These are phyloP conservation scores for Odontesthes bonariensis DNA, from an alignment of 2,113 vertebrate species.

Conservation along the genomic window DNA sequence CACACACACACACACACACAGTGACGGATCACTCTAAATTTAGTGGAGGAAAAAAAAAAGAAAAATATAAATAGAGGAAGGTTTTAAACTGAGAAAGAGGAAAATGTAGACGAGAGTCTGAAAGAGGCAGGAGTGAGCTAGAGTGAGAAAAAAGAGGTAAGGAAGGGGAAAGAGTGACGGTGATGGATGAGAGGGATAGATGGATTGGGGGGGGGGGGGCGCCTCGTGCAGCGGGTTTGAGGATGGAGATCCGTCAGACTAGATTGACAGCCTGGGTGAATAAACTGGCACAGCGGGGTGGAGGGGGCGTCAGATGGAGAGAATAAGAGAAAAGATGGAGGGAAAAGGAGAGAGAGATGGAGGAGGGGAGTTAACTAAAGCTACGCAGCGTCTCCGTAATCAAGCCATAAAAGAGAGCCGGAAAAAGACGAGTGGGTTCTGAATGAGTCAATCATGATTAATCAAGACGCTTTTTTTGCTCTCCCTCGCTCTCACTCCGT, in stretches of 20 bases:
- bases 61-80: conserved; percentile 57
- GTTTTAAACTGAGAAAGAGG: conserved; percentile 34
- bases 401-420: conserved; percentile 71
- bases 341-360: conserved; percentile 29
- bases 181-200: conserved; percentile 40
- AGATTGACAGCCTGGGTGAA: conserved; percentile 79
- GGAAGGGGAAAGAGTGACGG: conserved; percentile 36
- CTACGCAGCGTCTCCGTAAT: conserved; percentile 74
- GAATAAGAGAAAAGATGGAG: conserved; percentile 25
- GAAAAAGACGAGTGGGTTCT: conserved; percentile 70
- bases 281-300: conserved; percentile 55
- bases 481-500: conserved; percentile 41
- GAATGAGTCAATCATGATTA: conserved; percentile 85
- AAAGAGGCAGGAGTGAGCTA: conserved; percentile 58
- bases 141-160: conserved; percentile 24
- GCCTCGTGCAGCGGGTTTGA: conserved; percentile 29
- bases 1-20: conserved; percentile 38
- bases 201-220: background rate
- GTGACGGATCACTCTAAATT: conserved; percentile 39
- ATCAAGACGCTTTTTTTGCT: conserved; percentile 76
- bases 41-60: conserved; percentile 25
- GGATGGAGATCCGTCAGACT: conserved; percentile 56
- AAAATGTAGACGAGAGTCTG: conserved; percentile 27
- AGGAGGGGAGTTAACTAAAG: conserved; percentile 66
- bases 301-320: conserved; percentile 19